Evolutionary conservation across 2,888 invertebrate genomes (phyloP).

Genomic region (Cephus pulcher): DNA sequence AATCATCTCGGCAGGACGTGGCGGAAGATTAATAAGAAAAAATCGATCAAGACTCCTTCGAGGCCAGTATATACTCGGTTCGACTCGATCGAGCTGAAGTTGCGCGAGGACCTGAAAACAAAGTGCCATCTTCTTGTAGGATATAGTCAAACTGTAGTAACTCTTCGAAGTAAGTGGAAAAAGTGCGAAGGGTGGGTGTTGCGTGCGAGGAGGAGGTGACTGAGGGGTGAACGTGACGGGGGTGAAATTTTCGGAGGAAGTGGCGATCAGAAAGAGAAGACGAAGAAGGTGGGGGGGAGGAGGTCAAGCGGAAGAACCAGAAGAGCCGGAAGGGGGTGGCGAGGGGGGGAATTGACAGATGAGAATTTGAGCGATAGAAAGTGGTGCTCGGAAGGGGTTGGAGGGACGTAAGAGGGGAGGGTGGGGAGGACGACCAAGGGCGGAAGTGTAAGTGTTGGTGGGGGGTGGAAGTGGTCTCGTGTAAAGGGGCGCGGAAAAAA

Average conservation of each 20-base stretch:
- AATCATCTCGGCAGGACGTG: neutral
- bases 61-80: neutral
- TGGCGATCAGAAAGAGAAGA: neutral
- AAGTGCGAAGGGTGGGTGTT: neutral
- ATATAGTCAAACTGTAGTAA: neutral
- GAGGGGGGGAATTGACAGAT: conserved; percentile 36
- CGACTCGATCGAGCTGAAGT: neutral
- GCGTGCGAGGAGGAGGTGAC: neutral
- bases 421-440: conserved; percentile 9
- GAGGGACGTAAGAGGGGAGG: conserved; percentile 1
- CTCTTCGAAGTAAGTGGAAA: neutral
- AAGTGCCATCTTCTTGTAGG: neutral
- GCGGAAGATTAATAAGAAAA: neutral
- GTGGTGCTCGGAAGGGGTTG: conserved; percentile 37
- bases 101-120: neutral
- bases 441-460: conserved; percentile 16
- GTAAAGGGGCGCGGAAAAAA: conserved; percentile 7
- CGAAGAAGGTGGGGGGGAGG: conserved; percentile 4
- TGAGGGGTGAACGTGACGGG: neutral
- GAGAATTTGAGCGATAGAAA: conserved; percentile 46
- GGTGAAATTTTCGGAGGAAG: conserved; percentile 10
- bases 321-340: neutral
- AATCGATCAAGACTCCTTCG: neutral
- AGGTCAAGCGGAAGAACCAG: conserved; percentile 9
- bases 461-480: neutral